Conservation (phyloP, 2,797 vertebrate species). For the Cossypha caffra region DNA sequence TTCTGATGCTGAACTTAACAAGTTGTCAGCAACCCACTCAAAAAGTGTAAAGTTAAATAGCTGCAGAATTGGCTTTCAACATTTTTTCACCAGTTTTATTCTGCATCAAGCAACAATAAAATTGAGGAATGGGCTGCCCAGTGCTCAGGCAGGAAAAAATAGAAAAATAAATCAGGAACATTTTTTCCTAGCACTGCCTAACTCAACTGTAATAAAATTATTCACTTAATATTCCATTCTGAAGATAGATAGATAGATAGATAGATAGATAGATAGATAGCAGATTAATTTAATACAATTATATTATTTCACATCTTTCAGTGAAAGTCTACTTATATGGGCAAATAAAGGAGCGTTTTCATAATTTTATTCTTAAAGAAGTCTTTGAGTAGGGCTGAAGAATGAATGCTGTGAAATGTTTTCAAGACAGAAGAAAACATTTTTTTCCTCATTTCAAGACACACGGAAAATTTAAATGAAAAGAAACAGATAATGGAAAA, state of each 20-base stretch:
- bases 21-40: conserved; percentile 5
- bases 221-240: not conserved
- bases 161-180: not conserved
- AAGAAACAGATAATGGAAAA: not conserved
- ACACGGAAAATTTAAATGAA: not conserved
- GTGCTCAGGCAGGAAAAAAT: not conserved
- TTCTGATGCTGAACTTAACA: not conserved
- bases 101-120: not conserved
- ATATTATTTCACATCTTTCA: not conserved
- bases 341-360: not conserved
- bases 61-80: not conserved
- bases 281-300: not conserved
- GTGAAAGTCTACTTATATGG: not conserved
- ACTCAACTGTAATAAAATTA: not conserved
- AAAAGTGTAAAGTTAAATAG: not conserved
- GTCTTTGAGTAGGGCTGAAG: not conserved
- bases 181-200: not conserved
- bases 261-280: not conserved
- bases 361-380: not conserved
- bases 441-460: not conserved
- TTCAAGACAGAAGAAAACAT: not conserved
- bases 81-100: not conserved
- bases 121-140: not conserved
- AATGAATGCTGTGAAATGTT: not conserved
- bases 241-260: not conserved